A percentile compares a stretch with the other conserved stretches of the same genome.
These are phyloP conservation scores for Menura novaehollandiae DNA, from an alignment of 2,113 vertebrate species.

Conservation along the genomic window DNA sequence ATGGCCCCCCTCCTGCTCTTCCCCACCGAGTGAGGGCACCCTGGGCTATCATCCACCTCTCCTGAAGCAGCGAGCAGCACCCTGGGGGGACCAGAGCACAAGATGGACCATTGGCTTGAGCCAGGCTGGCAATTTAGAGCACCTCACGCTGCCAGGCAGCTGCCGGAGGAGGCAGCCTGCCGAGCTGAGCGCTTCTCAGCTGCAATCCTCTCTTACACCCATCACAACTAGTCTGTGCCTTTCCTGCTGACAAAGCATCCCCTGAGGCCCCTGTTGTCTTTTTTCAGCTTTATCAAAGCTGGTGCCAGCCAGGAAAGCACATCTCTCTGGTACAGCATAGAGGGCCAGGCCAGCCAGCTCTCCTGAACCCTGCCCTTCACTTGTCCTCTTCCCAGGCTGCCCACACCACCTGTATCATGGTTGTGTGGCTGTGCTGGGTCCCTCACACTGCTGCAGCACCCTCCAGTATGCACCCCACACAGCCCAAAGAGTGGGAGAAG, in stretches of 20 bases:
- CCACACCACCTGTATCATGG: neutral
- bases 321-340: neutral
- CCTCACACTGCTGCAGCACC: neutral
- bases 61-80: neutral
- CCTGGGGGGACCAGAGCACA: neutral
- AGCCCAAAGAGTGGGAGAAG: neutral
- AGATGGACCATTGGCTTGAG: neutral
- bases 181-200: neutral
- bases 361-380: neutral
- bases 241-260: neutral
- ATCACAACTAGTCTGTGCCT: constrained; percentile 1
- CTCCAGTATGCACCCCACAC: neutral
- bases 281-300: constrained; percentile 51
- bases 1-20: neutral
- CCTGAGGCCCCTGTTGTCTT: constrained; percentile 7
- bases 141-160: neutral
- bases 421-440: neutral
- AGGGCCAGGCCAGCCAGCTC: neutral
- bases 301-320: constrained; percentile 23
- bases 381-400: neutral
- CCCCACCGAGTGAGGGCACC: neutral
- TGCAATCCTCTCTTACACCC: neutral
- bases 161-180: neutral
- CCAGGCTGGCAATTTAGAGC: neutral
- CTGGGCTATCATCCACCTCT: neutral